A percentile compares a stretch with the other conserved stretches of the same genome.
These are phyloP conservation scores for Temnothorax ravouxi DNA, from an alignment of 2,888 invertebrate species.

Conservation along the genomic window DNA sequence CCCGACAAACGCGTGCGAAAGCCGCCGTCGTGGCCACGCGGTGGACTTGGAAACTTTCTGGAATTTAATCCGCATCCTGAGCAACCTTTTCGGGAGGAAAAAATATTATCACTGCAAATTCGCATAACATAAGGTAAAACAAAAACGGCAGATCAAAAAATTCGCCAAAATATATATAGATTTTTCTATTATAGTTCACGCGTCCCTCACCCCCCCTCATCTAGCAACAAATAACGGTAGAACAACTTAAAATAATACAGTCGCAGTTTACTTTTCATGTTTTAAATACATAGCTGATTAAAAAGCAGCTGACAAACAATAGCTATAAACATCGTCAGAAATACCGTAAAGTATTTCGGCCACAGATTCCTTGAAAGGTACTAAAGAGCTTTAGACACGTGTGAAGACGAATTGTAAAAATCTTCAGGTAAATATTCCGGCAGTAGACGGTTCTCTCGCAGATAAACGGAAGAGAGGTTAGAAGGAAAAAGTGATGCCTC, in stretches of 20 bases:
- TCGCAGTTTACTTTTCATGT: neutral
- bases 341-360: constrained; percentile 14
- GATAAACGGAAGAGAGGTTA: constrained; percentile 47
- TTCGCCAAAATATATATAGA: neutral
- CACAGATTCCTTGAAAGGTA: constrained; percentile 19
- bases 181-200: neutral
- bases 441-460: constrained; percentile 38
- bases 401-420: constrained; percentile 55
- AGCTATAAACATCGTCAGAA: neutral
- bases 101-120: constrained; percentile 66
- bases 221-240: neutral
- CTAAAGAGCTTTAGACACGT: constrained; percentile 47
- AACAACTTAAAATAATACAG: neutral
- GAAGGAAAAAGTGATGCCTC: constrained; percentile 54
- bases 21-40: constrained; percentile 67
- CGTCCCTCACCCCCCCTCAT: no score
- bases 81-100: constrained; percentile 58
- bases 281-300: constrained; percentile 2
- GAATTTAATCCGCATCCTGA: constrained; percentile 74
- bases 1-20: constrained; percentile 52
- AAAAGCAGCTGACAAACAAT: neutral
- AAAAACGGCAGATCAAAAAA: neutral
- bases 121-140: constrained; percentile 32
- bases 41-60: constrained; percentile 72
- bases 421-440: constrained; percentile 41